Evolutionary conservation across 2,888 invertebrate genomes (phyloP).

Genomic region (Polia nebulosa): DNA sequence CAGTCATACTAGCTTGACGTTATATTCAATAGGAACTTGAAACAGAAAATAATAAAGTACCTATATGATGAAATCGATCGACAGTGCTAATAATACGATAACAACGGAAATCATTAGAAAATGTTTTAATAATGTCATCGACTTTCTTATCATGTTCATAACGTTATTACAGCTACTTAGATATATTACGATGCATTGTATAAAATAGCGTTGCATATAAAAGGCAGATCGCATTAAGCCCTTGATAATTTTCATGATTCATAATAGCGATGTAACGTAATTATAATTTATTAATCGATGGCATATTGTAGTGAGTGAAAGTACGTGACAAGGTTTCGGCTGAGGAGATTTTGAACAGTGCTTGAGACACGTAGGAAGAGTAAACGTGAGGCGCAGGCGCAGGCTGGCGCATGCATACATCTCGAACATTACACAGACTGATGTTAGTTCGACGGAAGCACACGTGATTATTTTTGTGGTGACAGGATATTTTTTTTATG

Average conservation of each 20-base stretch:
- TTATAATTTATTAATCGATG: constrained; percentile 18
- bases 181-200: constrained; percentile 4
- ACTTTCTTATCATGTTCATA: neutral
- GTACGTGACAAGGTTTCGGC: constrained; percentile 70
- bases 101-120: too few species aligned
- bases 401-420: constrained; percentile 34
- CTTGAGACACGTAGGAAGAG: constrained; percentile 65
- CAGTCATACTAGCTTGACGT: constrained; percentile 7
- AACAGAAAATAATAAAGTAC: too few species aligned
- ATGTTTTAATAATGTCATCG: neutral
- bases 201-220: constrained; percentile 1
- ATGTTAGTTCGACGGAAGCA: constrained; percentile 44
- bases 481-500: constrained; percentile 30
- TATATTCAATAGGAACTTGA: constrained; percentile 14
- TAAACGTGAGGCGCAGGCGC: constrained; percentile 68
- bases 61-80: too few species aligned
- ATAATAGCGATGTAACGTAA: constrained; percentile 25
- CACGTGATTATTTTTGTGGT: constrained; percentile 53
- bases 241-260: constrained; percentile 31
- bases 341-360: constrained; percentile 57
- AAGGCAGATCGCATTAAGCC: constrained; percentile 6
- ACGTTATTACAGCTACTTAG: neutral
- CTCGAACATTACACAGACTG: constrained; percentile 51
- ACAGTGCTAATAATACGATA: too few species aligned
- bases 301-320: constrained; percentile 60